Base-by-base conservation (phyloP, 2,888 invertebrate species). In the Tenthredo amoena region DNA sequence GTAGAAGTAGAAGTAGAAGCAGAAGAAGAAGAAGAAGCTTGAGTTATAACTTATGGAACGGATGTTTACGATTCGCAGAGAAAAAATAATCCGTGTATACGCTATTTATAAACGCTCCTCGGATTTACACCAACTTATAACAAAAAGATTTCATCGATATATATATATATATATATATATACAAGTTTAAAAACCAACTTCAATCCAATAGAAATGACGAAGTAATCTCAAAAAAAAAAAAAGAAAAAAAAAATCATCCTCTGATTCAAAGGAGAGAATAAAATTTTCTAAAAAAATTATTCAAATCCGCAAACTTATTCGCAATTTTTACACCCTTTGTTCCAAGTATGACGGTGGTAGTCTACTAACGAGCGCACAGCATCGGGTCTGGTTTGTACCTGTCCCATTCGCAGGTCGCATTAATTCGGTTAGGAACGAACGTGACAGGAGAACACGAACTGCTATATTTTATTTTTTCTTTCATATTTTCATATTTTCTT, bases 291-390 rank as follows among this genome's bases (percentile, higher is more conserved):
- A n/a, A n/a, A 5, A 6, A 55, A n/a, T 55, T 18, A 47, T 47
- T 47, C 15, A 47, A 47, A 47, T 47, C 15, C 15, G 15, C 5
- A 4, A 15, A 47, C 47, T 47, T 47, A 47, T 47, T 18, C 15
- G 47, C 4, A 4, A 47, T 47, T 47, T 58, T 58, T 58, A 58
- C 26, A 12, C 21, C 62, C 21, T 26, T 10, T 26, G 7, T 7
- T n/a, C n/a, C n/a, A 55, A n/a, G n/a, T n/a, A n/a, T 1, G n/a
- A 68, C 68, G 6, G 68, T 21, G 31, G 31, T 68, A 12, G 15
- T 12, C 34, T n/a, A 34, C 26, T 34, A 68, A 68, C 68, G 68
- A 71, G n/a, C 71, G 71, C 26, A 68, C 37, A 71, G 34, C 71
- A 71, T 21, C 71, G 37, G 71, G 34, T 62, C 26, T 12, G 26